phyloP scores from a whole-genome alignment of 1,140 invertebrate species.

The Aradophagus sp. region DNA sequence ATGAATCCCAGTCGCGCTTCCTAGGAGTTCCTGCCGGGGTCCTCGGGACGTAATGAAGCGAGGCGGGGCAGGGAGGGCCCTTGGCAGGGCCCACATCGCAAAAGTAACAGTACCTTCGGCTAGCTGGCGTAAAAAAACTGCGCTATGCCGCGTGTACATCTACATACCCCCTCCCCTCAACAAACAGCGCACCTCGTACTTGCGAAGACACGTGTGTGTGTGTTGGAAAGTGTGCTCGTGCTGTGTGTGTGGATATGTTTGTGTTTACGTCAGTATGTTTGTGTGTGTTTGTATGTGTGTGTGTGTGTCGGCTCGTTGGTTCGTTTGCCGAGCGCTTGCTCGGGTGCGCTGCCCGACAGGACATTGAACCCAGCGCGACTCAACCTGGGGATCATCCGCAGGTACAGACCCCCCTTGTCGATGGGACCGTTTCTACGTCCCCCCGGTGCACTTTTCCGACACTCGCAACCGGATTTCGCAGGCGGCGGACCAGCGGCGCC shows the following conservation, averaged over 20 bases:
- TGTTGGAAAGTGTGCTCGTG: slow-evolving; percentile 27
- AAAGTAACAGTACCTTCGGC: slow-evolving; percentile 72
- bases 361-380: slow-evolving; percentile 74
- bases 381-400: slow-evolving; percentile 74
- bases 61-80: slow-evolving; percentile 57
- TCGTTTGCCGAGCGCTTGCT: slow-evolving; percentile 62
- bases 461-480: slow-evolving; percentile 39
- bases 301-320: slow-evolving; percentile 35
- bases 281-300: slow-evolving; percentile 44
- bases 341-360: slow-evolving; percentile 74
- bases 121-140: slow-evolving; percentile 64
- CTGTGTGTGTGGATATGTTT: slow-evolving; percentile 34
- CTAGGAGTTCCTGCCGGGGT: slow-evolving; percentile 47
- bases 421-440: slow-evolving; percentile 33
- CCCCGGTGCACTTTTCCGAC: slow-evolving; percentile 34
- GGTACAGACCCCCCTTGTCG: slow-evolving; percentile 61
- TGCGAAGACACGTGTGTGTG: neutral
- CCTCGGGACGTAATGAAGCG: slow-evolving; percentile 34
- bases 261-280: slow-evolving; percentile 11
- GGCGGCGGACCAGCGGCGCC: slow-evolving; percentile 19
- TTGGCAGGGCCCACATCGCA: slow-evolving; percentile 65
- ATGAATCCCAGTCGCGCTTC: slow-evolving; percentile 48
- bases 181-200: neutral
- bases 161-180: slow-evolving; percentile 19
- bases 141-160: slow-evolving; percentile 42